A percentile compares a stretch with the other conserved stretches of the same genome.
Evolutionary conservation across 2,113 vertebrate genomes (phyloP).

Genomic region (Elachura formosa): DNA sequence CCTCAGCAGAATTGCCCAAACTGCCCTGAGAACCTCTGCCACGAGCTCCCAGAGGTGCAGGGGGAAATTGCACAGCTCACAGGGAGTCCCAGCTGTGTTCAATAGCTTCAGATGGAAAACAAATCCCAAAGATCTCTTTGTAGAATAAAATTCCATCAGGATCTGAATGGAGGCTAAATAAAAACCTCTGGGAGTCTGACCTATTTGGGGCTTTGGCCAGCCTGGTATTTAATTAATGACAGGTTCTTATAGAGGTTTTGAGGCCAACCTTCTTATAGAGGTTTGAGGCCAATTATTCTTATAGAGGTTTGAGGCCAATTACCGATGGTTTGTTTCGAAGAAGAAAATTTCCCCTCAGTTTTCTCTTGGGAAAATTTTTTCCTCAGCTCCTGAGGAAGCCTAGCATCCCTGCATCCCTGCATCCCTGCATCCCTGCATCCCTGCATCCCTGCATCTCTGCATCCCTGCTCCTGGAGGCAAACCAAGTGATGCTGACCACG

Average conservation of each 20-base stretch:
- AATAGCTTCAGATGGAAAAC: neutral
- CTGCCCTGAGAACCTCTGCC: neutral
- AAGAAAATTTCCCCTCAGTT: neutral
- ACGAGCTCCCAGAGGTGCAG: fast-evolving
- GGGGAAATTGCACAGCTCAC: neutral
- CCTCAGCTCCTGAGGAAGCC: fast-evolving
- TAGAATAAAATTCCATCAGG: neutral
- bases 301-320: neutral
- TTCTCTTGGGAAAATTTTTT: neutral
- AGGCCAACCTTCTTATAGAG: neutral
- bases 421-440: fast-evolving
- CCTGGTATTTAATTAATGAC: neutral
- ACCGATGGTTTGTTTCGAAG: neutral
- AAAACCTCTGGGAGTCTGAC: neutral
- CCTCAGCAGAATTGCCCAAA: neutral
- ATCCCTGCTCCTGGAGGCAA: neutral
- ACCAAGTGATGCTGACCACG: fast-evolving
- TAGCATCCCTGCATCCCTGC: neutral
- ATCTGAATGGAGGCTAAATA: neutral
- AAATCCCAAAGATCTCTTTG: neutral
- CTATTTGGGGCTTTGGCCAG: neutral
- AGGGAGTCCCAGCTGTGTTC: neutral
- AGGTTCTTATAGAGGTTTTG: neutral
- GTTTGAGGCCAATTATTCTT: neutral
- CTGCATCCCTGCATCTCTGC: neutral